Base-by-base conservation (phyloP, 2,888 invertebrate genomes). In the Gisinianus flammeolus region DNA sequence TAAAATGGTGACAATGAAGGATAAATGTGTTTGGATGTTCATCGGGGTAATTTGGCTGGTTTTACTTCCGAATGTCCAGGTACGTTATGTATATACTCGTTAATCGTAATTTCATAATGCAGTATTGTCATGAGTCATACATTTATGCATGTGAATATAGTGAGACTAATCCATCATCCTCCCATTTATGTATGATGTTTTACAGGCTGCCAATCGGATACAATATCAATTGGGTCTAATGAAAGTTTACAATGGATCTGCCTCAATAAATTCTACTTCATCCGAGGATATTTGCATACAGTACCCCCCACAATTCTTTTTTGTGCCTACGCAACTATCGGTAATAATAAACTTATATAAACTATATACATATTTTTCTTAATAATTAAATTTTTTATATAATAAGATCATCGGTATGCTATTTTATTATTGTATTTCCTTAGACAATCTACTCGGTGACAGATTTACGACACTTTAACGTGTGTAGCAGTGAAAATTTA, bases 261-360 rank as follows among this genome's bases (percentile, higher is more conserved):
- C 35, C 24, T n/a, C 28, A 24, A 10, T 33, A 1, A 28, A 5
- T 22, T 33, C 35, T 35, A 74, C 58, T n/a, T 22, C 73, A 0
- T 31, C 30, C 4, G 19, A 44, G 44, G 73, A 74, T 22, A 77
- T 81, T 58, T 82, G 82, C 68, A 80, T 82, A 66, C 52, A 76
- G 2, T 82, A 80, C 64, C 79, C 79, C 19, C 31, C 72, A 5
- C 62, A 80, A 33, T 26, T 75, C 5, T 82, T 79, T 52, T 52
- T 26, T 19, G 35, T 82, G 2, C 79, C 80, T 44, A 67, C 30
- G 10, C 72, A 70, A 68, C 70, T 77, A 19, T 67, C 77, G 4
- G 78, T 79, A 62, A 74, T 28, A 44, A 33, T 30, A 56, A 6
- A 28, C 33, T 28, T 24, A 28, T 26, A n/a, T 22, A 5, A 30